phyloP scores from a whole-genome alignment of 2,113 vertebrate species.

The Pygoscelis antarcticus region DNA sequence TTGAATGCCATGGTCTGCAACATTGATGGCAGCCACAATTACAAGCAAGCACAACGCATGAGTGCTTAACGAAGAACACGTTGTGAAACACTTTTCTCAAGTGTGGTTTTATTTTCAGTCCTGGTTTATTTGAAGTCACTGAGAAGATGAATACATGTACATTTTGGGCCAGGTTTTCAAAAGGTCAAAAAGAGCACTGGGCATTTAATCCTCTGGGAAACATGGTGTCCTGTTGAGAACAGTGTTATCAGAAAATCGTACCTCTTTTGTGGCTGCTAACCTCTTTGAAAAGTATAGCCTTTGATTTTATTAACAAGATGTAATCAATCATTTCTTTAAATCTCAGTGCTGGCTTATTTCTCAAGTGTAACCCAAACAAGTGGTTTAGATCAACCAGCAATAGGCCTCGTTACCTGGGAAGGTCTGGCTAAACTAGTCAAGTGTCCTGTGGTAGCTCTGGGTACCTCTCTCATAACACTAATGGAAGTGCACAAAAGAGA shows the following conservation, averaged over 20 bases:
- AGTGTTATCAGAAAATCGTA: not conserved
- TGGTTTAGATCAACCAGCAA: not conserved
- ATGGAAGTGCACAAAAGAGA: not conserved
- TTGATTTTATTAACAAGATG: not conserved
- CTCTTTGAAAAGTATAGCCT: not conserved
- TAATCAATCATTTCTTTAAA: not conserved
- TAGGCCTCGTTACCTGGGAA: not conserved
- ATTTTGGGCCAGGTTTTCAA: not conserved
- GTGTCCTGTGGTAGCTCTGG: not conserved
- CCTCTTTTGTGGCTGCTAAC: not conserved
- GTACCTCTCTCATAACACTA: not conserved
- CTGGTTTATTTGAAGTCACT: not conserved
- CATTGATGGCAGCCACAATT: not conserved
- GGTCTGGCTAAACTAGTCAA: not conserved
- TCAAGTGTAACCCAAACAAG: not conserved
- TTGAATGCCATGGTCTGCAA: not conserved
- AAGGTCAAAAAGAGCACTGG: not conserved
- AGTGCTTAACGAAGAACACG: not conserved
- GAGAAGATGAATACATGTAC: not conserved
- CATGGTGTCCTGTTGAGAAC: not conserved
- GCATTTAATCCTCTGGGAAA: not conserved
- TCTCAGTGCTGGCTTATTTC: not conserved
- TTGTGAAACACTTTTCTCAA: not conserved
- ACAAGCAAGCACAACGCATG: not conserved
- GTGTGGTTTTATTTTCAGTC: not conserved